phyloP scores from a whole-genome alignment of 2,888 invertebrate genomes.

The Spisula subtruncata region DNA sequence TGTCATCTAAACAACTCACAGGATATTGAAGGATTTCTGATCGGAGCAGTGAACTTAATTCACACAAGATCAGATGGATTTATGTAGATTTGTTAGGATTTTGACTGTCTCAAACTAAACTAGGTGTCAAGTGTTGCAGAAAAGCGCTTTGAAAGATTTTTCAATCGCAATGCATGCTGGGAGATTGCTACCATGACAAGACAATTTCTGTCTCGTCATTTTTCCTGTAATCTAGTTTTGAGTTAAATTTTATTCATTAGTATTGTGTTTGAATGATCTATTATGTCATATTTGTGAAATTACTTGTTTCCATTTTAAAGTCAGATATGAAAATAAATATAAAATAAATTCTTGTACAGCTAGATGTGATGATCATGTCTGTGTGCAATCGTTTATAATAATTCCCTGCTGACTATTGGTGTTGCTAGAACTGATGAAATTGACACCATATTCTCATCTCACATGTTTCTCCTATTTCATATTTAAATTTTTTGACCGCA shows the following conservation, averaged over 20 bases:
- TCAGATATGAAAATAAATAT: neutral
- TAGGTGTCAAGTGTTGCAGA: slow-evolving; percentile 23
- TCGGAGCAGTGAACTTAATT: slow-evolving; percentile 34
- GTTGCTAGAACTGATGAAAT: neutral
- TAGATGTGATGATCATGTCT: neutral
- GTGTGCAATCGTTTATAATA: neutral
- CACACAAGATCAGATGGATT: slow-evolving; percentile 41
- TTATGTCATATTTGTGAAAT: slow-evolving; percentile 1
- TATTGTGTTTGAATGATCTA: neutral
- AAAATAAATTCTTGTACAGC: neutral
- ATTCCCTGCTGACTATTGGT: neutral
- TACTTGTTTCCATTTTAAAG: neutral
- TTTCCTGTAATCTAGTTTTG: neutral
- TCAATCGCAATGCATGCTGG: neutral
- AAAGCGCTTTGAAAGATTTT: neutral
- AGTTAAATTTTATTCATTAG: neutral
- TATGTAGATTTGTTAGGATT: slow-evolving; percentile 25
- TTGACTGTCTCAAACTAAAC: slow-evolving; percentile 13
- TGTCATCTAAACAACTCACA: slow-evolving; percentile 40
- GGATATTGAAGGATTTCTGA: slow-evolving; percentile 28
- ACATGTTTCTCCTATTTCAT: neutral
- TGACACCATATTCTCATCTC: neutral
- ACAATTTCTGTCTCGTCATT: neutral
- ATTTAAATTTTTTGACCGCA: neutral
- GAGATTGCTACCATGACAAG: neutral